Conservation (phyloP, 2,113 vertebrate genomes). For the Apteryx owenii region DNA sequence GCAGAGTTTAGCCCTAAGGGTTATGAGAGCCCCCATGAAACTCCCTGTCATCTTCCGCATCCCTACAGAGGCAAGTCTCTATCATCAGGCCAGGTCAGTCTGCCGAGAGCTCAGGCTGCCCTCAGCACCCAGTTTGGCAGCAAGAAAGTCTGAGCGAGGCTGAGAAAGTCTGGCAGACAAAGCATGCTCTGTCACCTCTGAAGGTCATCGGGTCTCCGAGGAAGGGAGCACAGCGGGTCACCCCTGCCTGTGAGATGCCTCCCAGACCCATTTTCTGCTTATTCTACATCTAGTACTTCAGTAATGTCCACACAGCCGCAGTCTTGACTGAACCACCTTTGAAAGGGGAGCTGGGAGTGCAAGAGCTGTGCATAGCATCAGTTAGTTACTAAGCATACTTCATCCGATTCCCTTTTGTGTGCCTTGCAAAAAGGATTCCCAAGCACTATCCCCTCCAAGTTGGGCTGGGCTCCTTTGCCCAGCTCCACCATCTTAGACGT, state of each 20-base stretch:
- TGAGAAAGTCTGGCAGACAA: neutral
- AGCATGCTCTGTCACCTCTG: neutral
- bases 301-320: rapidly evolving
- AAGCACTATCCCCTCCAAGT: neutral
- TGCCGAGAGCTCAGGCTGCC: neutral
- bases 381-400: neutral
- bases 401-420: neutral
- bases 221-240: rapidly evolving
- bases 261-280: rapidly evolving
- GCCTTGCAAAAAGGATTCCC: neutral
- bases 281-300: neutral
- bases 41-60: rapidly evolving
- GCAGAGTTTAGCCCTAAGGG: neutral
- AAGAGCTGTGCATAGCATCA: neutral
- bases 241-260: neutral
- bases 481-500: neutral
- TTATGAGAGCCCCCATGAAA: neutral
- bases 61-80: neutral
- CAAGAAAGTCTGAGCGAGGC: neutral
- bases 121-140: neutral
- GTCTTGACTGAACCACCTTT: neutral
- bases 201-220: rapidly evolving
- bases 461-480: neutral
- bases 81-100: neutral
- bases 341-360: neutral